phyloP scores from a whole-genome alignment of 1,140 invertebrate genomes.

The Pogonognathellus flavescens region DNA sequence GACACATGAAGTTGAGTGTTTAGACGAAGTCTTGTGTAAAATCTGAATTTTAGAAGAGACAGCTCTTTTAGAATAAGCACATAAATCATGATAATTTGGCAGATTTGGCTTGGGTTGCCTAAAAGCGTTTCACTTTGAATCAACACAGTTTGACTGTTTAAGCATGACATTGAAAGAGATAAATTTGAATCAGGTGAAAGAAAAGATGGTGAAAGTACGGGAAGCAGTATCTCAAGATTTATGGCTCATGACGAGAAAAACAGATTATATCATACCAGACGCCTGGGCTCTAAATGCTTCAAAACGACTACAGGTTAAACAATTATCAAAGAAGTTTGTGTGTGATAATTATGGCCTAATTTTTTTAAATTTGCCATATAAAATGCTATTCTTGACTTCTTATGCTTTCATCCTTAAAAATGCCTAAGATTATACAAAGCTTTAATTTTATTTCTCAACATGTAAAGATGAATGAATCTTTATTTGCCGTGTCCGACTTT shows the following conservation, averaged over 20 bases:
- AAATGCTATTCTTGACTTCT: no score
- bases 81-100: slow-evolving; percentile 43
- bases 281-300: slow-evolving; percentile 78
- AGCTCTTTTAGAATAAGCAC: not conserved
- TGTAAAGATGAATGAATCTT: no score
- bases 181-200: slow-evolving; percentile 78
- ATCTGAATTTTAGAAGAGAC: not conserved
- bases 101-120: slow-evolving; percentile 23
- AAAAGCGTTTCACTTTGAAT: not conserved
- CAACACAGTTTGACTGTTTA: slow-evolving; percentile 25
- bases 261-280: slow-evolving; percentile 76
- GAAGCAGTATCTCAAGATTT: slow-evolving; percentile 82
- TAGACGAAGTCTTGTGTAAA: slow-evolving; percentile 16
- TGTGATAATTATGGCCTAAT: no score
- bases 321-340: not conserved
- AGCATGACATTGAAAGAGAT: slow-evolving; percentile 8
- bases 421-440: no score
- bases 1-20: not conserved
- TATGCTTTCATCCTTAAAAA: no score
- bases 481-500: slow-evolving; percentile 69
- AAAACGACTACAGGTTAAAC: slow-evolving; percentile 67
- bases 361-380: no score
- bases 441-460: no score
- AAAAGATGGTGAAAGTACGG: slow-evolving; percentile 80
- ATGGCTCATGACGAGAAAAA: slow-evolving; percentile 81